Percentiles rank a stretch among this genome's conserved stretches.
These are phyloP conservation scores for Cotesia typhae DNA, from an alignment of 1,140 invertebrate genomes.

Conservation along the genomic window DNA sequence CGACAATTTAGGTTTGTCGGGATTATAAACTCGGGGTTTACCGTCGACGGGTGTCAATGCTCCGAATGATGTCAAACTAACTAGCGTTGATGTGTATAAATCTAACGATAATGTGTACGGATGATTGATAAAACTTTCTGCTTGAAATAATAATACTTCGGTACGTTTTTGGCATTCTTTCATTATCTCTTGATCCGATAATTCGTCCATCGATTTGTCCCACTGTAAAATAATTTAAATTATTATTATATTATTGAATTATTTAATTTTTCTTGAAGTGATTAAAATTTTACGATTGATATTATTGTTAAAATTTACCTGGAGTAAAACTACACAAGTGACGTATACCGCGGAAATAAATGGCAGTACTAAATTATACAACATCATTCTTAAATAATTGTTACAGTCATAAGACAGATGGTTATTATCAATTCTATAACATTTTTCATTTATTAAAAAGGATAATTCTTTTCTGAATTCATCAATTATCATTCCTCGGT, in stretches of 20 bases:
- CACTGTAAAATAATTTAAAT: constrained; percentile 50
- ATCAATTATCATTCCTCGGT: constrained; percentile 55
- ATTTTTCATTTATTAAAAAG: constrained; percentile 61
- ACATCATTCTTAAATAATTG: constrained; percentile 59
- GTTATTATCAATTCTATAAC: constrained; percentile 49
- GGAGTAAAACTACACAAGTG: constrained; percentile 55
- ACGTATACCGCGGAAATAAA: constrained; percentile 63
- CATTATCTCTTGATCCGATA: constrained; percentile 48
- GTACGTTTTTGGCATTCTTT: constrained; percentile 55
- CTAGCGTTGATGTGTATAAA: constrained; percentile 53
- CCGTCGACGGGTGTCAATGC: constrained; percentile 39
- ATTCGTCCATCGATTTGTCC: constrained; percentile 45
- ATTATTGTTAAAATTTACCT: constrained; percentile 47
- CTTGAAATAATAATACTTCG: constrained; percentile 51
- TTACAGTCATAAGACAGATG: constrained; percentile 56
- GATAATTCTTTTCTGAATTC: constrained; percentile 65
- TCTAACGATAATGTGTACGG: constrained; percentile 61
- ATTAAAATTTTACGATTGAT: too few species aligned
- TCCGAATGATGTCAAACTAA: constrained; percentile 49
- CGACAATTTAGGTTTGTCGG: constrained; percentile 45
- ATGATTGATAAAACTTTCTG: constrained; percentile 47
- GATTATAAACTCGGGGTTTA: constrained; percentile 44
- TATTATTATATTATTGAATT: not conserved
- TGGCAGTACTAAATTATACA: constrained; percentile 65
- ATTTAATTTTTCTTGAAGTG: too few species aligned